Evolutionary conservation across 2,113 vertebrate genomes (phyloP).

Genomic region (Ammodytes dubius): DNA sequence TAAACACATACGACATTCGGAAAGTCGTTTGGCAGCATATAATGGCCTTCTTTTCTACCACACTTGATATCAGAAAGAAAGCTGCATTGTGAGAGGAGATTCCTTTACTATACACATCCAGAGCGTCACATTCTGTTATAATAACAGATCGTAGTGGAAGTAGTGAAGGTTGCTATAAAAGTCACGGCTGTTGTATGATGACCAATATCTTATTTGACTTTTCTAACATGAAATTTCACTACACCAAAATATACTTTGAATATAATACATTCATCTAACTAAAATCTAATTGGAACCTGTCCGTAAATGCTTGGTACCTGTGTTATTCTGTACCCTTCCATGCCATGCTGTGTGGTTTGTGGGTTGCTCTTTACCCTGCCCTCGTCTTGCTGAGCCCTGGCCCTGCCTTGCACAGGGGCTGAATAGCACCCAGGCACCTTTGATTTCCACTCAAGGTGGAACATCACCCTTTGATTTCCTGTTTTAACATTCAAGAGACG

Average conservation of each 20-base stretch:
- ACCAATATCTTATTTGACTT: too few relatives aligned
- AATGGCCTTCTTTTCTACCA: neutral
- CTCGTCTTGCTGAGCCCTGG: slow-evolving; percentile 41
- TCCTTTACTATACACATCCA: slow-evolving; percentile 7
- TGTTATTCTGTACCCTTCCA: slow-evolving; percentile 17
- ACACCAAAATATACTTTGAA: neutral
- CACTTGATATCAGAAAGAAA: neutral
- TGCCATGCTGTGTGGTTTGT: slow-evolving; percentile 27
- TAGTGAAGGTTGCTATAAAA: too few relatives aligned
- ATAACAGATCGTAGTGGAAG: neutral
- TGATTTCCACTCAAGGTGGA: slow-evolving; percentile 97
- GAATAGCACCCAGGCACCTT: slow-evolving; percentile 91
- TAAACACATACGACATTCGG: neutral
- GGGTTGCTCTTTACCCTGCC: slow-evolving; percentile 65
- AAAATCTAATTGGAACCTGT: neutral
- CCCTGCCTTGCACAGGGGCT: slow-evolving; percentile 80
- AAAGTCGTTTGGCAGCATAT: neutral
- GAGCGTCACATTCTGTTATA: neutral
- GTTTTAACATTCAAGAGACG: slow-evolving; percentile 89
- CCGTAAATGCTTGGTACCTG: slow-evolving; percentile 1
- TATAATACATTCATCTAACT: neutral
- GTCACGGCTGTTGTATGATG: too few relatives aligned
- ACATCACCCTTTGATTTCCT: slow-evolving; percentile 96
- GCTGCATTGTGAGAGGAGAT: neutral
- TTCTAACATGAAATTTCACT: too few relatives aligned